Evolutionary conservation across 2,888 invertebrate species (phyloP).

Genomic region (Creontiades dilutus): DNA sequence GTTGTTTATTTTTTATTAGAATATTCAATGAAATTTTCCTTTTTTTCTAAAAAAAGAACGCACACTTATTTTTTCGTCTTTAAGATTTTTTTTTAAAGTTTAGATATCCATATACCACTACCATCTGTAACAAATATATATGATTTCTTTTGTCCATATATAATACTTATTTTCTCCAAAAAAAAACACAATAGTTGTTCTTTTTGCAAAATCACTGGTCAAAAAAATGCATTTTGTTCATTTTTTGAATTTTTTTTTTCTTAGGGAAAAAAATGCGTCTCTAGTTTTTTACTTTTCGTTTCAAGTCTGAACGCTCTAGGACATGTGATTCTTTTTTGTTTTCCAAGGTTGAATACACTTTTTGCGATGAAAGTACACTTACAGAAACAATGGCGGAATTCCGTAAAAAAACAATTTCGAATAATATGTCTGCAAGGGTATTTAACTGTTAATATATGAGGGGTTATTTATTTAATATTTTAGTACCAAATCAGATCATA

Average conservation of each 20-base stretch:
- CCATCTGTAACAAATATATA: slow-evolving; percentile 44
- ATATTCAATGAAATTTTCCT: neutral
- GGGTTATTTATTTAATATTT: too few relatives aligned
- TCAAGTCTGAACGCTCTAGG: too few relatives aligned
- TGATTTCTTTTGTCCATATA: neutral
- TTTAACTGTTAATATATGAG: too few relatives aligned
- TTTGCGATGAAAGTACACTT: neutral
- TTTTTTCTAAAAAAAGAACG: neutral
- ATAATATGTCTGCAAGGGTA: too few relatives aligned
- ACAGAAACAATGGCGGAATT: too few relatives aligned
- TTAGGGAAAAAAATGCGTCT: neutral
- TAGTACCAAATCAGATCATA: too few relatives aligned
- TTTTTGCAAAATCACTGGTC: slow-evolving; percentile 39
- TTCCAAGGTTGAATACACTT: neutral
- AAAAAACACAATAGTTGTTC: neutral
- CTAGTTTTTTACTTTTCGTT: too few relatives aligned
- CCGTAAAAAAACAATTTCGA: too few relatives aligned
- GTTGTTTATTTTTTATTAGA: neutral
- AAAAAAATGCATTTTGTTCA: slow-evolving; percentile 27
- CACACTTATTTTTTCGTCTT: neutral
- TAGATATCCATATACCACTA: neutral
- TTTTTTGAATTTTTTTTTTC: neutral
- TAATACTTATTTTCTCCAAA: neutral
- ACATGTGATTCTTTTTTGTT: neutral
- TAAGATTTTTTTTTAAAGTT: neutral